Conservation (phyloP, 2,888 invertebrate species). For the Sinohyriopsis cumingii region DNA sequence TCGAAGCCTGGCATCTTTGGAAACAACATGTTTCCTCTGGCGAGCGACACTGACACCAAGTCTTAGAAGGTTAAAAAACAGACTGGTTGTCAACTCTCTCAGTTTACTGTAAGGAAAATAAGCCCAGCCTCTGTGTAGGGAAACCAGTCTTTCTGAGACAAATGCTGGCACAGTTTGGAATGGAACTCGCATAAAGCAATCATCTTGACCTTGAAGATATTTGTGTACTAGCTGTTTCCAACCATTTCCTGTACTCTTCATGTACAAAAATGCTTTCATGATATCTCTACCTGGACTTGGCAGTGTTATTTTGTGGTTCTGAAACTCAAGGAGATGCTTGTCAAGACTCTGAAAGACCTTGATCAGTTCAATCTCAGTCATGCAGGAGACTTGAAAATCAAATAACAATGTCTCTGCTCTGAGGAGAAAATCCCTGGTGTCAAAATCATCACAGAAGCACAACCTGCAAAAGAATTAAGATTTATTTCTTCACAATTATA, state of each 20-base stretch:
- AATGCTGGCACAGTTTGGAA: constrained; percentile 77
- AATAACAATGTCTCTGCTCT: constrained; percentile 55
- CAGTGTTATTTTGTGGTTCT: neutral
- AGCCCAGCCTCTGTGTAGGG: constrained; percentile 75
- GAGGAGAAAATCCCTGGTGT: constrained; percentile 46
- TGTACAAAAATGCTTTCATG: constrained; percentile 15
- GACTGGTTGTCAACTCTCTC: constrained; percentile 38
- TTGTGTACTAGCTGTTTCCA: constrained; percentile 40
- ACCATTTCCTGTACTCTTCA: constrained; percentile 15
- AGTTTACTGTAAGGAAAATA: constrained; percentile 73
- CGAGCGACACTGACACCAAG: constrained; percentile 29
- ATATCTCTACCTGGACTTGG: constrained; percentile 4
- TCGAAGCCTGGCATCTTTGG: constrained; percentile 25
- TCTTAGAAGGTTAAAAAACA: constrained; percentile 42
- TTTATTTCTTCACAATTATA: neutral
- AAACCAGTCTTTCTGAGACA: constrained; percentile 75
- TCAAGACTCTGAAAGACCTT: constrained; percentile 35
- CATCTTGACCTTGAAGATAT: constrained; percentile 39
- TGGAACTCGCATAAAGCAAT: constrained; percentile 72
- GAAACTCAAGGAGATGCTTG: neutral
- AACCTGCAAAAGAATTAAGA: constrained; percentile 42
- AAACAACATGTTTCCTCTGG: neutral
- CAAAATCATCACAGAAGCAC: constrained; percentile 40
- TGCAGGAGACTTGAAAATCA: constrained; percentile 51
- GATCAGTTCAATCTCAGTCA: constrained; percentile 52